Evolutionary conservation across 2,113 vertebrate species (phyloP).

Genomic region (Gnathonemus longibarbis): DNA sequence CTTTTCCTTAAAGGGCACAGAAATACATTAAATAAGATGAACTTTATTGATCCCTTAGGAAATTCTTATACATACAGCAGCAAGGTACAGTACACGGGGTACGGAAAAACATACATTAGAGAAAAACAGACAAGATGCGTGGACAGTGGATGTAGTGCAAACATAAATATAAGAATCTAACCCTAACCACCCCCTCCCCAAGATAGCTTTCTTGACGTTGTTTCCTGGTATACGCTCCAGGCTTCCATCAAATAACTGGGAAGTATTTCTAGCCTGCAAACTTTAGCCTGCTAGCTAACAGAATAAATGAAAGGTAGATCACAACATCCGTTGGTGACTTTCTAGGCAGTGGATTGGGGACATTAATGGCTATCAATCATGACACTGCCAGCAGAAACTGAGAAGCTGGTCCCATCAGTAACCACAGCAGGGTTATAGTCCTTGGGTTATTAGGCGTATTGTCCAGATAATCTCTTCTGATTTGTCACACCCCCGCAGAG

Average conservation of each 20-base stretch:
- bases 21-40: background rate
- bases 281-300: background rate
- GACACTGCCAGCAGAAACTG: background rate
- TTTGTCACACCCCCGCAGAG: background rate
- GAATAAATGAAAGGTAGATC: background rate
- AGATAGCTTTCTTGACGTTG: background rate
- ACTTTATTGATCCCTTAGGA: background rate
- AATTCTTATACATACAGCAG: background rate
- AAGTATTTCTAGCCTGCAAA: background rate
- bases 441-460: constrained; percentile 2
- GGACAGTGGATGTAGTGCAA: background rate
- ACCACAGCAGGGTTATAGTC: background rate
- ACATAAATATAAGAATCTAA: background rate
- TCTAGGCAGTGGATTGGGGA: background rate
- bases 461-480: background rate
- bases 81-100: background rate
- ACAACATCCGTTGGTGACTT: background rate
- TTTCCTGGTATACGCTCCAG: background rate
- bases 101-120: background rate
- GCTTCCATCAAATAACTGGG: background rate
- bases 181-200: background rate
- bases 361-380: constrained; percentile 16
- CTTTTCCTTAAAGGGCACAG: background rate
- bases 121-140: background rate
- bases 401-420: background rate